Base-by-base conservation (phyloP, 2,888 invertebrate genomes). In the Thymelicus sylvestris region DNA sequence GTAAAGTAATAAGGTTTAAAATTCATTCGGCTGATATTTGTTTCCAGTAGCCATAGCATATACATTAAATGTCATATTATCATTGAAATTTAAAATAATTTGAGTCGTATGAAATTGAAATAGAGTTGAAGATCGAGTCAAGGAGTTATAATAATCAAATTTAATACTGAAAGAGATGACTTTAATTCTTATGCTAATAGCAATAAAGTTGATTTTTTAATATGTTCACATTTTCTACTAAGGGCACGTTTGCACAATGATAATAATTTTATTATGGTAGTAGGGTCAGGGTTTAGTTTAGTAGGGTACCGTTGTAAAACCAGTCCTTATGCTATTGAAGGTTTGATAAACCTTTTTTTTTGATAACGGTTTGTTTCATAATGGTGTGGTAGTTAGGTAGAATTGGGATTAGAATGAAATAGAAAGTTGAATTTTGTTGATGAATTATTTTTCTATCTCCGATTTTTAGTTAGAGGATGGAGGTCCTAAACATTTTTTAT, bases 211-310 rank as follows among this genome's bases (percentile, higher is more conserved):
- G 4, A 15, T 7, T 12, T 41, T n/a, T 13, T n/a, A 6, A 50
- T 19, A 63, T 10, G 41, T 13, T 24, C 44, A 63, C 39, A 13
- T 39, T 19, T 13, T 6, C 57, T 44, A 7, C n/a, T 57, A 59
- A 59, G 68, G 57, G 69, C 69, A 69, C 39, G 64, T 69, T 69
- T 68, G 50, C 59, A 59, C 64, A 86, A 87, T 87, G 82, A 84
- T 73, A 74, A 75, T 74, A 55, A 55, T 55, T 24, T 55, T 55
- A 55, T 55, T 52, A 75, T 76, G 75, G 77, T 76, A 77, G 75
- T 74, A 73, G 74, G 75, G 76, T 73, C 71, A 74, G 5, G 50
- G 50, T 6, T 15, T 73, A 72, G 50, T 6, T 15, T 73, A 72
- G 77, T 77, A 72, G 78, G 77, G 76, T 71, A 76, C 78, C 73